phyloP scores from a whole-genome alignment of 2,113 vertebrate genomes.

The Rhagologus leucostigma region DNA sequence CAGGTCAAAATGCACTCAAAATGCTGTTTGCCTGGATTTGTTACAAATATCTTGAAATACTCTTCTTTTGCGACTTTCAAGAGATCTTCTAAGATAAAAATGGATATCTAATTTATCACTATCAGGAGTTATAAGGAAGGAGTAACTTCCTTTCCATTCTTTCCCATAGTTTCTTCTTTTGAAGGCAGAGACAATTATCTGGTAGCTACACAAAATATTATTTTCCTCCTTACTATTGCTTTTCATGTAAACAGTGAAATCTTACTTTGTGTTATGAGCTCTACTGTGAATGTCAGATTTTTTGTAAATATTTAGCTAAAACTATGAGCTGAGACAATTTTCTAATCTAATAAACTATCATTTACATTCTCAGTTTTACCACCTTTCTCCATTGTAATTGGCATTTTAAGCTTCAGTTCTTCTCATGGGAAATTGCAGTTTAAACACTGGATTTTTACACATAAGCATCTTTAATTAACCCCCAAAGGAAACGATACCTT shows the following conservation, averaged over 20 bases:
- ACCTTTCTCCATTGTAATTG: not conserved
- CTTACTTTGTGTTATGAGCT: not conserved
- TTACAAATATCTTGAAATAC: not conserved
- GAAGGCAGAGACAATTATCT: not conserved
- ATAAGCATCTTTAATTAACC: not conserved
- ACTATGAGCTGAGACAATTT: not conserved
- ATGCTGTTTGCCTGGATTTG: not conserved
- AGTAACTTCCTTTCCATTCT: not conserved
- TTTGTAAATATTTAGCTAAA: not conserved
- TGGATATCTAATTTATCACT: not conserved
- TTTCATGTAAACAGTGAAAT: not conserved
- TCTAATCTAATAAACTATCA: not conserved
- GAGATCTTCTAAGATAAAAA: not conserved
- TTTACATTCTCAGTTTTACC: not conserved
- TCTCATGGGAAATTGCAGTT: not conserved
- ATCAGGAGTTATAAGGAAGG: not conserved
- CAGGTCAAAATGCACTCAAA: not conserved
- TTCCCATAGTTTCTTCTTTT: not conserved
- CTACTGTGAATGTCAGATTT: not conserved
- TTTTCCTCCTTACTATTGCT: not conserved
- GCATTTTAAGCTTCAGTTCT: not conserved
- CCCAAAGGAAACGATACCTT: not conserved
- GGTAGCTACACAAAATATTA: not conserved
- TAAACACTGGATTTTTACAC: slow-evolving; percentile 2
- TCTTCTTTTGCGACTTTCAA: not conserved